Evolutionary conservation across 2,888 invertebrate species (phyloP), one percentile per base, ranked within the genome.

Genomic region (Balanococcus diminutus): DNA sequence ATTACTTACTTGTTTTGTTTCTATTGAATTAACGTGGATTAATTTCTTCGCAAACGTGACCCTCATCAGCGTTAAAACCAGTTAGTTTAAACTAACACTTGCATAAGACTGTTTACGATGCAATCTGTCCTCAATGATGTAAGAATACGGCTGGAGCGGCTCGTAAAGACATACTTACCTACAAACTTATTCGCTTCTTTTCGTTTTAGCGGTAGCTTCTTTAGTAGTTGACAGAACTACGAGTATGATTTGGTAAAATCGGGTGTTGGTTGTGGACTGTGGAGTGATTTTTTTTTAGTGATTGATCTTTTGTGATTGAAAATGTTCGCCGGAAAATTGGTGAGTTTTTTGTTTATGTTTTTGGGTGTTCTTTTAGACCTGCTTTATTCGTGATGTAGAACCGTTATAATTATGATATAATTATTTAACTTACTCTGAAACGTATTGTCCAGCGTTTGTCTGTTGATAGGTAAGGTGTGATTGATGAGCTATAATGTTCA

Each of bases 111-210:
- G 51, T 51, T 51, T 56, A 51, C 61, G 22, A 83, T 83, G 83
- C 83, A 83, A 83, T 83, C 83, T 83, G 83, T 83, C 83, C 83
- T 83, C 83, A 83, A 83, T 83, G 83, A 83, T 83, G 83, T 83
- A 83, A 83, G 83, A 51, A 22, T 22, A 36, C 32, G 32, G 83
- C 51, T 51, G 28, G 61, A 22, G 19, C 19, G 56, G 36, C 83
- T 83, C 14, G 36, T 83, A 31, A 56, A 83, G 83, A 83, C 83
- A 83, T 61, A 83, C 83, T 83, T 83, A 83, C 83, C 83, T 67
- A 83, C 83, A 83, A 82, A 83, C 56, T 83, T 51, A 82, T 51
- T 36, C 61, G 61, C 56, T 83, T 36, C 61, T 83, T 79, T 79
- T 79, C 75, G 75, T 79, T 79, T 79, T 79, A 36, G 75, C 36